Evolutionary conservation across 1,140 invertebrate species (phyloP), one percentile per base, ranked within the genome.

Genomic region (Bombus confusus): DNA sequence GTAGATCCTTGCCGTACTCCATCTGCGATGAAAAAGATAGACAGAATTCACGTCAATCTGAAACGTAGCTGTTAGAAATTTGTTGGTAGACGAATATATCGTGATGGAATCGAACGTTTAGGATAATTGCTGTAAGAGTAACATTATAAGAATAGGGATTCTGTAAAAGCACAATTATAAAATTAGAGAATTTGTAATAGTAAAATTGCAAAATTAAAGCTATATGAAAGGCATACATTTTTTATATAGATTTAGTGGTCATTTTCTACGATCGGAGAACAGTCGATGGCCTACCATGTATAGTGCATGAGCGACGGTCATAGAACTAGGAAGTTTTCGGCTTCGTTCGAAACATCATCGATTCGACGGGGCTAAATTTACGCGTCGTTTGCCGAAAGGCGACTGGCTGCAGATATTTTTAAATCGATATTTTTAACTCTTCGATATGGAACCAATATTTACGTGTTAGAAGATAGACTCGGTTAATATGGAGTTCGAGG

Each of bases 1-100:
- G 96, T 2, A 95, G 90, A 90, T 97, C 97, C n/a, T 95, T 95
- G 41, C 96, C 97, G 95, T 98, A 98, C 84, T 97, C 97, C 39
- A 92, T 95, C 95, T 87, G 95, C 95, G 68, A 95, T 85, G 4
- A n/a, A 64, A 69, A 41, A n/a, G 6, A 13, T 6, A 22, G 15
- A 34, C 15, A 31, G n/a, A 66, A 15, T 31, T 64, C 59, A 13
- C 59, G 59, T 15, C 64, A 8, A 31, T 31, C 5, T 2, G 18
- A 22, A 22, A 52, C 18, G 47, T 52, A 13, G 28, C 5, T 66
- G n/a, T 66, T 31, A 3, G 64, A 34, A 8, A 31, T 18, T 18
- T 31, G 8, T n/a, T n/a, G 28, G 12, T 28, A 59, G 25, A 12
- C 28, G 3, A 28, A 28, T 59, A 28, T 1, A 59, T 12, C 28